Base-by-base conservation (phyloP, 35 echinoderm and acorn worm genomes). In the Ptychodera flava region DNA sequence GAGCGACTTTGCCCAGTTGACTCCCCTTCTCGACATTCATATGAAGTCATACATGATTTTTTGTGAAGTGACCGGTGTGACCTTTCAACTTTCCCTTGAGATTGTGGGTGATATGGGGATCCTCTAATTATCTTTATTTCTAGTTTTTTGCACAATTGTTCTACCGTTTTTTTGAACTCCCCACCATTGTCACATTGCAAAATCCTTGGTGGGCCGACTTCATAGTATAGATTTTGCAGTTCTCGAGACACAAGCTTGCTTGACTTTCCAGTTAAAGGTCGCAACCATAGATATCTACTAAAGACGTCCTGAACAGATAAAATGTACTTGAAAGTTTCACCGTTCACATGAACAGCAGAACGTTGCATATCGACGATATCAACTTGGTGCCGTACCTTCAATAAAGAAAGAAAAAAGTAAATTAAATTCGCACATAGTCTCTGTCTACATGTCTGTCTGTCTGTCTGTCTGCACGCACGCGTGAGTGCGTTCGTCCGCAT, bases 241-340 rank as follows among this genome's bases (percentile, higher is more conserved):
- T 85, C 28, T 38, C 38, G 52, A 16, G 84, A 36, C 22, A 85
- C 84, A 22, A 76, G 28, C 52, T 29, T 28, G 84, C 38, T 85
- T 32, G 36, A 45, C 77, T 85, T 85, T 33, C 22, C 77, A 33
- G 30, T 31, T 33, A 85, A 77, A 38, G 84, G 84, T 85, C 38
- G n/a, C 33, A 38, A 77, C 84, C 84, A 85, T 29, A 85, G 28
- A 29, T 85, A 85, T 32, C 27, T 85, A 85, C 84, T 85, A 76
- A 85, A 85, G 16, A 85, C 83, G 77, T 85, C 84, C 28, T 75
- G 84, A 75, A 38, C 38, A 32, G 37, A 75, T 33, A 85, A 33
- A 31, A 85, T 77, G 77, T 85, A 85, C 1, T 53, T 45, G 32
- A 75, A 85, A 27, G 1, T 76, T 76, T 85, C 33, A 28, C 84